Conservation (phyloP, 2,113 vertebrate species). For the Grallaria varia region DNA sequence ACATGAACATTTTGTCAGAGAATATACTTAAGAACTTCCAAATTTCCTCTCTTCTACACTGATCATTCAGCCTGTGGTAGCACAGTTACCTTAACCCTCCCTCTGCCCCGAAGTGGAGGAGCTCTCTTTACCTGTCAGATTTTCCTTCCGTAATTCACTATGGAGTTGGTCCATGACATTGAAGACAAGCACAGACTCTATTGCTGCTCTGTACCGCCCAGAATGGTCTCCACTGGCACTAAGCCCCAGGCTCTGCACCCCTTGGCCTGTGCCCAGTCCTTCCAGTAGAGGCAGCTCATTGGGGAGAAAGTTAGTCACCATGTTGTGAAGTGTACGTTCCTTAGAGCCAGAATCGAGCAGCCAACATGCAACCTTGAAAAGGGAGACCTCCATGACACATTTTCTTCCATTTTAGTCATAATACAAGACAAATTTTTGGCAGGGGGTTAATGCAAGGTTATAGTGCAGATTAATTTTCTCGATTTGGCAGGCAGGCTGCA, state of each 20-base stretch:
- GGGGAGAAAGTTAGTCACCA: conserved; percentile 88
- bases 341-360: conserved; percentile 87
- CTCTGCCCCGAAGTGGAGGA: background rate
- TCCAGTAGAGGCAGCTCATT: conserved; percentile 85
- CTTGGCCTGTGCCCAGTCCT: conserved; percentile 75
- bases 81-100: background rate
- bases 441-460: background rate
- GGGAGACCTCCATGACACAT: background rate
- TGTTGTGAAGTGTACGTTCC: conserved; percentile 88
- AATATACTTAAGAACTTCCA: background rate
- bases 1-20: background rate
- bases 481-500: background rate
- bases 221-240: conserved; percentile 71
- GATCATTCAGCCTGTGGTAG: background rate
- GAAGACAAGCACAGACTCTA: conserved; percentile 84
- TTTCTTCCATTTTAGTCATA: background rate
- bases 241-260: conserved; percentile 81
- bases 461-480: background rate
- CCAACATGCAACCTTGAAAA: conserved; percentile 90
- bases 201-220: conserved; percentile 84
- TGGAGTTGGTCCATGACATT: conserved; percentile 82
- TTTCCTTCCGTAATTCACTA: conserved; percentile 79
- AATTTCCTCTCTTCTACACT: background rate
- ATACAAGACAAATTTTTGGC: background rate
- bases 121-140: conserved; percentile 78